A percentile compares a stretch with the other conserved stretches of the same genome.
Evolutionary conservation across 2,888 invertebrate genomes (phyloP).

Genomic region (Callyntrura sp.): DNA sequence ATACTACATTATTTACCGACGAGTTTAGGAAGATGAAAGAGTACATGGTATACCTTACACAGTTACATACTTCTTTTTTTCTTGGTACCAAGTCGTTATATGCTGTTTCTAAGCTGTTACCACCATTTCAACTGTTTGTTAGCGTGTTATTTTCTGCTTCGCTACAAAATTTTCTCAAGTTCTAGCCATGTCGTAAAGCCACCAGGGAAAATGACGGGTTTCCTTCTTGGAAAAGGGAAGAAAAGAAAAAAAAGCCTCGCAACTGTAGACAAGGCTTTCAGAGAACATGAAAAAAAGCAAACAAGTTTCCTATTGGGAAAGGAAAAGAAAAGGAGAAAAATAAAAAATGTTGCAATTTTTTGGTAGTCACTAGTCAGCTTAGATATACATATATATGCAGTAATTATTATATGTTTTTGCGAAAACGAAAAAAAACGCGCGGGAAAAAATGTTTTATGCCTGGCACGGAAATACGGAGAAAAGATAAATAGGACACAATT

Average conservation of each 20-base stretch:
- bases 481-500: constrained; percentile 17
- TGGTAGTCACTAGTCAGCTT: background rate
- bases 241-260: background rate
- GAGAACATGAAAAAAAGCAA: background rate
- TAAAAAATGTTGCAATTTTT: background rate
- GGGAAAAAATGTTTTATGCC: background rate
- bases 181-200: background rate
- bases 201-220: background rate
- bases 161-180: background rate
- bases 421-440: background rate
- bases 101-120: too few species aligned
- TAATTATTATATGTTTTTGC: background rate
- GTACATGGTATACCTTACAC: too few species aligned
- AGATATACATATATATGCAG: background rate
- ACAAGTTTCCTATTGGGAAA: background rate
- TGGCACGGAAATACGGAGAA: background rate
- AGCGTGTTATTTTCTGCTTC: background rate
- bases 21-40: too few species aligned
- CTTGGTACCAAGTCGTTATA: background rate
- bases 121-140: background rate
- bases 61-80: too few species aligned
- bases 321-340: background rate
- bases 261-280: background rate
- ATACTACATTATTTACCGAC: too few species aligned
- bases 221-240: background rate